These are phyloP conservation scores for Megaceryle maxima DNA, from an alignment of 2,113 vertebrate genomes.

Conservation along the genomic window DNA sequence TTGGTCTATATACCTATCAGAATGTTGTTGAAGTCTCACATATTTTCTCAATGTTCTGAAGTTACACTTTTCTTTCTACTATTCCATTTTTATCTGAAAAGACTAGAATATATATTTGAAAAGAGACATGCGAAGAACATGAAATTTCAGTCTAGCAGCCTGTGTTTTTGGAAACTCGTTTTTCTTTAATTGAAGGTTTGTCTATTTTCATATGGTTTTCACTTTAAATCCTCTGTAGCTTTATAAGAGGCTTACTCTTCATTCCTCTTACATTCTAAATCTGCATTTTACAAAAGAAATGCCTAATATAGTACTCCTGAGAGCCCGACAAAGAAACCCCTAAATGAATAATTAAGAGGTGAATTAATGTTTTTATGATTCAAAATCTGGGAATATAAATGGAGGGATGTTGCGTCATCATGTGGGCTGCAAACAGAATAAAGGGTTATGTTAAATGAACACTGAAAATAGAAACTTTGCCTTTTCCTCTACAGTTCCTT, in stretches of 20 bases:
- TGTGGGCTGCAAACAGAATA: conserved; percentile 74
- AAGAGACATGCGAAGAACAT: conserved; percentile 42
- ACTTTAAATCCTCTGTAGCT: conserved; percentile 66
- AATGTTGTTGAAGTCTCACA: conserved; percentile 21
- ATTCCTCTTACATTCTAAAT: conserved; percentile 61
- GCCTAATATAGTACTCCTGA: conserved; percentile 61
- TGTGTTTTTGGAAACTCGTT: conserved; percentile 28
- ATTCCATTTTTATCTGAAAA: conserved; percentile 59
- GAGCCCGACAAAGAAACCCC: conserved; percentile 62
- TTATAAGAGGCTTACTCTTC: conserved; percentile 45
- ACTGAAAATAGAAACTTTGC: conserved; percentile 75
- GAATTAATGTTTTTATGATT: conserved; percentile 67
- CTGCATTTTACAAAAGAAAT: conserved; percentile 65
- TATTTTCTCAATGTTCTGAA: conserved; percentile 31
- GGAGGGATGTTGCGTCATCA: conserved; percentile 66
- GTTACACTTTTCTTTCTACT: conserved; percentile 19
- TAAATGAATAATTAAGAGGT: conserved; percentile 71
- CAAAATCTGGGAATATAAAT: conserved; percentile 69
- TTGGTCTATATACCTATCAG: conserved; percentile 7
- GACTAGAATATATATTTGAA: conserved; percentile 46
- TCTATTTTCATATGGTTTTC: conserved; percentile 63
- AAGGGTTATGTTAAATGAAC: conserved; percentile 72
- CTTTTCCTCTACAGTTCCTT: conserved; percentile 57
- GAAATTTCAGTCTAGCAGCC: conserved; percentile 41
- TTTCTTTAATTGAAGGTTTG: conserved; percentile 59